Evolutionary conservation across 2,797 vertebrate species (phyloP).

Genomic region (Enteromius paludinosus): DNA sequence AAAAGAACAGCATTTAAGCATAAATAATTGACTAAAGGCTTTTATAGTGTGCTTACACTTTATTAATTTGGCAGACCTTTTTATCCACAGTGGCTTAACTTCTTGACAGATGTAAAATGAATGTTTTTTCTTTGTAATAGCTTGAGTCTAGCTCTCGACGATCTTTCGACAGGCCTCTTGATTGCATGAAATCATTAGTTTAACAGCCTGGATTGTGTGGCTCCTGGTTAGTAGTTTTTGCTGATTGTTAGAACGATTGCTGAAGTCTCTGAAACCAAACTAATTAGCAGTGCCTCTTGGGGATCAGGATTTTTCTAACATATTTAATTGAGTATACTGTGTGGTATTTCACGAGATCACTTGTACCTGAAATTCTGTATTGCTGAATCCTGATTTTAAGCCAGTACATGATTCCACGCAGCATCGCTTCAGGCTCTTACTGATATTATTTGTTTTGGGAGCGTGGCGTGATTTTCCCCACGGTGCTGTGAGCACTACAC

Average conservation of each 20-base stretch:
- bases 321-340: neutral
- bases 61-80: neutral
- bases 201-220: neutral
- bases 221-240: conserved; percentile 1
- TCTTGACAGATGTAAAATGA: too few species aligned
- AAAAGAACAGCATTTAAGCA: too few species aligned
- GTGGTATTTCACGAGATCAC: neutral
- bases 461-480: conserved; percentile 41
- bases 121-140: too few species aligned
- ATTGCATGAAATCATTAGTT: neutral
- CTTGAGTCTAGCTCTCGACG: neutral
- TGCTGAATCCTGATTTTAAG: conserved; percentile 16
- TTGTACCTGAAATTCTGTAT: neutral
- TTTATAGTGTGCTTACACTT: neutral
- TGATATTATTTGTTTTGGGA: conserved; percentile 42
- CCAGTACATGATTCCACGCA: neutral
- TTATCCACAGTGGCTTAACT: neutral
- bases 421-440: conserved; percentile 31
- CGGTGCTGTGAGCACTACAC: conserved; percentile 40
- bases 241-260: neutral
- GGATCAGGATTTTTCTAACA: neutral
- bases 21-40: too few species aligned
- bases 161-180: neutral
- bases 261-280: conserved; percentile 11
- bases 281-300: neutral